Evolutionary conservation across 2,113 vertebrate genomes (phyloP).

Genomic region (Diadophis punctatus): DNA sequence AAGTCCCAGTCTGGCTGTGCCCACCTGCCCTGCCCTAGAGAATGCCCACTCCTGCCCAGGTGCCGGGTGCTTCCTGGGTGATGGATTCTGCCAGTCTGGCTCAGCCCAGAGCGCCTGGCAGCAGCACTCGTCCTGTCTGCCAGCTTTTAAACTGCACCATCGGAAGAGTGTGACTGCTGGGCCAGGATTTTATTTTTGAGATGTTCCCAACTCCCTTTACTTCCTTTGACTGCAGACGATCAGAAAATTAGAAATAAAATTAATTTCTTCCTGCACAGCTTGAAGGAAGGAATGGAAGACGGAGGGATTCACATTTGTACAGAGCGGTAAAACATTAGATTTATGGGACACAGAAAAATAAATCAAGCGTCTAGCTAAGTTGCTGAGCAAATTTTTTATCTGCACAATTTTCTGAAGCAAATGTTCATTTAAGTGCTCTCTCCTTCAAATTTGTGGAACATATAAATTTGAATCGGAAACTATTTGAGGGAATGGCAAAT

Average conservation of each 20-base stretch:
- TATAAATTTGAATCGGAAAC: neutral
- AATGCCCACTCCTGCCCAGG: neutral
- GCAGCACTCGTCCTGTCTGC: neutral
- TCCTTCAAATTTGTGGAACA: neutral
- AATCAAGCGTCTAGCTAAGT: no score
- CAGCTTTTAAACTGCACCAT: neutral
- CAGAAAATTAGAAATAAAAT: neutral
- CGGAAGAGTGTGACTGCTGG: neutral
- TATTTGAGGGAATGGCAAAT: neutral
- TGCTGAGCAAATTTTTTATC: no score
- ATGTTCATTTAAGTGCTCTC: neutral
- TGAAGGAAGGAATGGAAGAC: neutral
- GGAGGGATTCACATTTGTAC: neutral
- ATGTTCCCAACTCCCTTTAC: neutral
- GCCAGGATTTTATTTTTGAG: neutral
- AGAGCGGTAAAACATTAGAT: neutral
- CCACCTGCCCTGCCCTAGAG: neutral
- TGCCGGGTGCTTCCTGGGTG: neutral
- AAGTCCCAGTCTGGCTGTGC: neutral
- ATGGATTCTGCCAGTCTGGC: neutral
- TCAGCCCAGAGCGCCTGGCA: neutral
- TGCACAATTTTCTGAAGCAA: neutral
- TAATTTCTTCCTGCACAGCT: neutral
- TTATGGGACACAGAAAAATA: no score
- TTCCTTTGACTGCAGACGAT: neutral